Percentiles rank a stretch among this genome's conserved stretches.
phyloP scores from a whole-genome alignment of 2,888 invertebrate species.

The Apotomis betuletana region DNA sequence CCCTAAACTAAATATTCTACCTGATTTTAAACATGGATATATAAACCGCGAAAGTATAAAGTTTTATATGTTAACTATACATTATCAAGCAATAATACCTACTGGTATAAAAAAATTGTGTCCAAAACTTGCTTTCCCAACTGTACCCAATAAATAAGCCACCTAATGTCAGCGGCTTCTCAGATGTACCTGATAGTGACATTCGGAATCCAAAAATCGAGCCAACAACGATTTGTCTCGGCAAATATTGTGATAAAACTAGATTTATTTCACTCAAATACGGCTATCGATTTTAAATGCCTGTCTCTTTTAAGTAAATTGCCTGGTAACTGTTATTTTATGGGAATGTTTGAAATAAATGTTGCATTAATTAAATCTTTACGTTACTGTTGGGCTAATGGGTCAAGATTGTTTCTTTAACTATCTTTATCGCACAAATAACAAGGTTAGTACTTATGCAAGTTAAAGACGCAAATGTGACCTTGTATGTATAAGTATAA shows the following conservation, averaged over 20 bases:
- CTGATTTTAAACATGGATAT: too few species aligned
- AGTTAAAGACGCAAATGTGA: too few species aligned
- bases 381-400: background rate
- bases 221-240: slow-evolving; percentile 49
- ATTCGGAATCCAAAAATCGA: slow-evolving; percentile 47
- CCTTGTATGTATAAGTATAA: too few species aligned
- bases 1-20: too few species aligned
- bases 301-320: slow-evolving; percentile 16
- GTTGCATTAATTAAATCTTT: slow-evolving; percentile 25
- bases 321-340: slow-evolving; percentile 23
- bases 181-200: slow-evolving; percentile 47
- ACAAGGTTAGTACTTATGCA: too few species aligned
- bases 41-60: too few species aligned
- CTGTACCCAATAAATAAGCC: slow-evolving; percentile 57
- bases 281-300: slow-evolving; percentile 44
- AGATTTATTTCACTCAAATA: slow-evolving; percentile 46
- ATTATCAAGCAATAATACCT: background rate
- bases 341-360: slow-evolving; percentile 17
- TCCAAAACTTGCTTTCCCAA: slow-evolving; percentile 44
- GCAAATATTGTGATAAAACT: slow-evolving; percentile 51
- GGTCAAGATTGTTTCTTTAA: background rate
- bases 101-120: background rate
- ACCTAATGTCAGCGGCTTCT: slow-evolving; percentile 48
- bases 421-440: too few species aligned
- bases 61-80: background rate